Conservation (phyloP, 2,888 invertebrate genomes). For the Parnassius orleans region DNA sequence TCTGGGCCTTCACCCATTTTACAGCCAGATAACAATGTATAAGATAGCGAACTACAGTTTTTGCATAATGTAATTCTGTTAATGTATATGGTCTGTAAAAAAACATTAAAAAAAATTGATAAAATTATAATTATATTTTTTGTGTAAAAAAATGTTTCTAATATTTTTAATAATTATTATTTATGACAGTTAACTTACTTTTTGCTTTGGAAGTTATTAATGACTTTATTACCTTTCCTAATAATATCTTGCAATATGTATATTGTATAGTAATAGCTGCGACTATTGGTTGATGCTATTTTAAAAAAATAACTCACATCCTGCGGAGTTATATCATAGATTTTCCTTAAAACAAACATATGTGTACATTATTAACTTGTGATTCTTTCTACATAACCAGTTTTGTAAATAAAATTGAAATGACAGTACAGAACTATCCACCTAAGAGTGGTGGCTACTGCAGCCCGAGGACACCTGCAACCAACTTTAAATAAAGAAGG, state of each 20-base stretch:
- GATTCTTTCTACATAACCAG: no score
- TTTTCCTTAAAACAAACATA: constrained; percentile 34
- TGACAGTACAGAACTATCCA: no score
- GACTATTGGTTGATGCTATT: constrained; percentile 41
- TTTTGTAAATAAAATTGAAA: no score
- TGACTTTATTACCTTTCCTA: constrained; percentile 35
- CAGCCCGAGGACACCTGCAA: no score
- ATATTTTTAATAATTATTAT: no score
- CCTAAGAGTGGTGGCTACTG: no score
- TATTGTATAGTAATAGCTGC: constrained; percentile 51
- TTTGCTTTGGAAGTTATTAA: constrained; percentile 34
- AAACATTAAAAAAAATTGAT: constrained; percentile 19
- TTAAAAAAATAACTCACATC: constrained; percentile 46
- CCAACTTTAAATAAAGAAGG: no score
- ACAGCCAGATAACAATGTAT: constrained; percentile 50
- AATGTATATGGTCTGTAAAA: constrained; percentile 52
- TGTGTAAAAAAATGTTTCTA: no score
- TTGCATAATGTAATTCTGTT: constrained; percentile 59
- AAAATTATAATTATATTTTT: no score
- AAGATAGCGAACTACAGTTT: constrained; percentile 48
- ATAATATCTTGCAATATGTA: constrained; percentile 50
- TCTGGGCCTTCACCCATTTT: constrained; percentile 50
- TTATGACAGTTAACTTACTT: constrained; percentile 39
- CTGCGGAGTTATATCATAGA: constrained; percentile 40
- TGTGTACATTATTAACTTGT: no score